Percentiles rank a stretch among this genome's conserved stretches.
Evolutionary conservation across 92 coral and sea anemone species (phyloP).

Genomic region (Muricea muricata): DNA sequence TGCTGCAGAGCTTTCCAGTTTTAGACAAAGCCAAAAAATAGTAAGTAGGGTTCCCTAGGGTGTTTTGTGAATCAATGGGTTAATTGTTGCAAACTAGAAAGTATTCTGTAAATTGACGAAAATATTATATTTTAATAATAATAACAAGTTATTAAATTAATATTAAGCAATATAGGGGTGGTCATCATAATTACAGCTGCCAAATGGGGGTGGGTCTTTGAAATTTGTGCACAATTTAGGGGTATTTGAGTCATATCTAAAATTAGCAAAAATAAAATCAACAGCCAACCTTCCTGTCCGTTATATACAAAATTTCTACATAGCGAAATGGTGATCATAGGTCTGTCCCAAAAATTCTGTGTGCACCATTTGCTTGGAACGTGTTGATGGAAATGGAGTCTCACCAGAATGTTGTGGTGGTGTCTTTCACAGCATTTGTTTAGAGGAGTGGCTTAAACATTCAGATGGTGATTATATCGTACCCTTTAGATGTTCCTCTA

Average conservation of each 20-base stretch:
- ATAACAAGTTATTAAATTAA: too few relatives aligned
- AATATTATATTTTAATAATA: too few relatives aligned
- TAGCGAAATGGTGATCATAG: too few relatives aligned
- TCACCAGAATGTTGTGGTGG: slow-evolving; percentile 60
- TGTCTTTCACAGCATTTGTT: slow-evolving; percentile 57
- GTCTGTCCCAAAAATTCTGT: slow-evolving; percentile 42
- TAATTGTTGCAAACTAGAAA: too few relatives aligned
- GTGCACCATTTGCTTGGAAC: slow-evolving; percentile 49
- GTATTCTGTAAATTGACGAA: too few relatives aligned
- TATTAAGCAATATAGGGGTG: background rate
- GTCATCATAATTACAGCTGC: background rate
- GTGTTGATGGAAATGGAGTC: slow-evolving; percentile 46
- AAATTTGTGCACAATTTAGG: background rate
- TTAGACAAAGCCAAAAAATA: background rate
- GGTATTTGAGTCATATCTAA: background rate
- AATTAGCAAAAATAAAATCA: background rate
- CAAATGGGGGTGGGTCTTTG: too few relatives aligned
- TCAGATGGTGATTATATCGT: slow-evolving; percentile 55
- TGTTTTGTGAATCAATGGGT: background rate
- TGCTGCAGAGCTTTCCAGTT: background rate
- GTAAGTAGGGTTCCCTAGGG: background rate
- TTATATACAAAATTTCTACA: background rate
- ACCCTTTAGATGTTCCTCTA: too few relatives aligned
- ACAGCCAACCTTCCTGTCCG: background rate
- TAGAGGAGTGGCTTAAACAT: slow-evolving; percentile 54